Conservation (phyloP, 2,888 invertebrate genomes). For the Meloe dianella region DNA sequence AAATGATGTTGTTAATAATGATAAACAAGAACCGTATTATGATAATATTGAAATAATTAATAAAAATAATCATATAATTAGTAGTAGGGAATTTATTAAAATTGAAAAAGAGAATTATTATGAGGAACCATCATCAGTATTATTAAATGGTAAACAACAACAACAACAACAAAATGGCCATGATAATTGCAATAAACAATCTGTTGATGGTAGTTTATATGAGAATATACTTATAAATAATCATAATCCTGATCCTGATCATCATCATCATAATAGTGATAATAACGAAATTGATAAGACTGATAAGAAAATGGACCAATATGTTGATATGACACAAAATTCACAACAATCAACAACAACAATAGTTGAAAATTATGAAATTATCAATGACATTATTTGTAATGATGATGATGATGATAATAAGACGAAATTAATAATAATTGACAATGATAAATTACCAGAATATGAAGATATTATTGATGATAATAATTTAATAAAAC, state of each 20-base stretch:
- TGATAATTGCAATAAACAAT: constrained; percentile 9
- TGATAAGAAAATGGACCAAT: constrained; percentile 46
- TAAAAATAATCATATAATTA: constrained; percentile 21
- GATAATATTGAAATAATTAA: not conserved
- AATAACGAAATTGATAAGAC: constrained; percentile 40
- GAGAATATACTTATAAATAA: not conserved
- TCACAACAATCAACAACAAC: constrained; percentile 25
- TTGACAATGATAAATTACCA: constrained; percentile 8
- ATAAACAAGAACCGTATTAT: not conserved
- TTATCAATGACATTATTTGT: constrained; percentile 23
- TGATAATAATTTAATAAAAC: constrained; percentile 19
- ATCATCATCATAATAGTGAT: not conserved
- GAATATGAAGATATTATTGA: constrained; percentile 32
- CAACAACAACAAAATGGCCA: constrained; percentile 38
- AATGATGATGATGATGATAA: not conserved
- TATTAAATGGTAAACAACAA: constrained; percentile 24
- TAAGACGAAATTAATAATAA: no score
- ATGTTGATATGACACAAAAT: constrained; percentile 36
- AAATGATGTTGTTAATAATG: not conserved
- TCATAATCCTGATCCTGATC: not conserved
- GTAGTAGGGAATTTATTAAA: constrained; percentile 47
- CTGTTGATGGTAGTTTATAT: constrained; percentile 13
- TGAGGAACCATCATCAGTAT: constrained; percentile 27
- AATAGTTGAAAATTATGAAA: constrained; percentile 33
- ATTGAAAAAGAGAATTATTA: constrained; percentile 48